phyloP scores from a whole-genome alignment of 2,113 vertebrate genomes.

The Calypte anna region DNA sequence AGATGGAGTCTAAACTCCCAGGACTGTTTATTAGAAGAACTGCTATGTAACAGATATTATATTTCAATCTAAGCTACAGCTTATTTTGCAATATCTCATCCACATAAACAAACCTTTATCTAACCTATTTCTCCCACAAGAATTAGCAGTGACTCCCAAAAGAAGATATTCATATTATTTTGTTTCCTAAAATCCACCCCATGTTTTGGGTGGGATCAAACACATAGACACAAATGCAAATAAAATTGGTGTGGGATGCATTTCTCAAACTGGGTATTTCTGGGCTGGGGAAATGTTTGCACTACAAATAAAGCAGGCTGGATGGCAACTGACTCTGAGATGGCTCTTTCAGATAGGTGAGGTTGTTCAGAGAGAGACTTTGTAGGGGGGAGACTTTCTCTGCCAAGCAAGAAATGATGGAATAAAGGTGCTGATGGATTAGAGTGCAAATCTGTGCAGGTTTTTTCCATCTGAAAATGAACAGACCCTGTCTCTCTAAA shows the following conservation, averaged over 20 bases:
- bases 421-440: background rate
- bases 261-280: background rate
- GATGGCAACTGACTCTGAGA: background rate
- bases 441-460: background rate
- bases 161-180: background rate
- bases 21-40: background rate
- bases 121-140: background rate
- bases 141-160: no score
- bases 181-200: background rate
- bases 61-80: background rate
- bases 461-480: background rate
- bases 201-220: accelerated
- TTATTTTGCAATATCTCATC: background rate
- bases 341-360: background rate
- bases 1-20: background rate
- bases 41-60: background rate
- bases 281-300: background rate
- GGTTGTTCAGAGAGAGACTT: background rate
- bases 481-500: background rate
- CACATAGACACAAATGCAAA: background rate
- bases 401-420: background rate
- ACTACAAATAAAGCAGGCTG: background rate
- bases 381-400: background rate
- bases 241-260: background rate
- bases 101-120: background rate